phyloP scores from a whole-genome alignment of 2,888 invertebrate species.

The Dynastes maya region DNA sequence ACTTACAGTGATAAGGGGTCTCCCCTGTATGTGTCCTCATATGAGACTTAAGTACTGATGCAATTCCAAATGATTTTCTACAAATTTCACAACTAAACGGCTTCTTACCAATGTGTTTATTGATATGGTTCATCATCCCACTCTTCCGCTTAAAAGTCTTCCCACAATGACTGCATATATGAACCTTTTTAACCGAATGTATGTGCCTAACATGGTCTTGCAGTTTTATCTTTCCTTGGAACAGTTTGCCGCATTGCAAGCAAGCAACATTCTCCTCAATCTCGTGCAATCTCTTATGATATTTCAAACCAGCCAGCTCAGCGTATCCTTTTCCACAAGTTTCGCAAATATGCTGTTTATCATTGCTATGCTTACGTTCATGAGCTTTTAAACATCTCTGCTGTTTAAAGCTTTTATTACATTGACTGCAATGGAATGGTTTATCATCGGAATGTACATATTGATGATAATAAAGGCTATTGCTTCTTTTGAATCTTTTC shows the following conservation, averaged over 20 bases:
- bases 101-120: slow-evolving; percentile 23
- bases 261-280: not conserved
- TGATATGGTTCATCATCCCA: not conserved
- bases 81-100: slow-evolving; percentile 35
- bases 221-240: not conserved
- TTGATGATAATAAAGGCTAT: not conserved
- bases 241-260: not conserved
- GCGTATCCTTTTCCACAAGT: not conserved
- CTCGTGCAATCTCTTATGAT: not conserved
- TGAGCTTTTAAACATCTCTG: not conserved
- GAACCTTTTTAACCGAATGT: not conserved
- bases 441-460: not conserved
- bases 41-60: not conserved
- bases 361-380: not conserved
- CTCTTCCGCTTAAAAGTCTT: not conserved
- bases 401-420: not conserved
- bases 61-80: slow-evolving; percentile 2
- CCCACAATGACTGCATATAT: slow-evolving; percentile 14
- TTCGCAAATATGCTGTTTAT: not conserved
- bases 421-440: not conserved
- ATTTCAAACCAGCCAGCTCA: not conserved
- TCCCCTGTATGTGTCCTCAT: slow-evolving; percentile 30
- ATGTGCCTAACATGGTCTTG: not conserved
- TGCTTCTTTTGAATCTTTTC: not conserved
- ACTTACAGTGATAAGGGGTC: slow-evolving; percentile 8